phyloP scores from a whole-genome alignment of 2,888 invertebrate species.

The Spilosoma lubricipeda region DNA sequence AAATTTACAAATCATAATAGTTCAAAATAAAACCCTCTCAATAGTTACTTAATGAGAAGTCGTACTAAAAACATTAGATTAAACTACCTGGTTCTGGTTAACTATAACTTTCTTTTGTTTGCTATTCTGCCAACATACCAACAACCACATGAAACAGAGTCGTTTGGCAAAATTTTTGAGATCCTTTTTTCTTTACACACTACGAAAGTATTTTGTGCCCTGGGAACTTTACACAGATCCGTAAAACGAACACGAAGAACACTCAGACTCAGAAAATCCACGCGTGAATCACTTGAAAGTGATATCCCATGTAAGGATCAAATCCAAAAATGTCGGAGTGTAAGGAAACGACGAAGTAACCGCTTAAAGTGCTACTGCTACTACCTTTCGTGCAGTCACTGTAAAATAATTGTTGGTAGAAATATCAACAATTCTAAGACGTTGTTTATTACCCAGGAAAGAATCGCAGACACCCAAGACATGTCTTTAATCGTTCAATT shows the following conservation, averaged over 20 bases:
- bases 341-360: background rate
- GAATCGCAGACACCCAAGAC: conserved; percentile 4
- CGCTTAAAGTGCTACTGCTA: background rate
- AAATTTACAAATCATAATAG: too few relatives aligned
- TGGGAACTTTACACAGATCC: too few relatives aligned
- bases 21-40: too few relatives aligned
- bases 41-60: too few relatives aligned
- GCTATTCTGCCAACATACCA: background rate
- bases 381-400: background rate
- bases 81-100: too few relatives aligned
- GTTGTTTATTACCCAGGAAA: background rate
- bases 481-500: conserved; percentile 14
- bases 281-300: background rate
- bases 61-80: too few relatives aligned
- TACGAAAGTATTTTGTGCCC: too few relatives aligned
- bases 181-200: background rate
- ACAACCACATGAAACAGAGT: background rate
- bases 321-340: background rate
- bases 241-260: background rate
- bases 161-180: background rate
- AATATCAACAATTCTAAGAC: background rate
- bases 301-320: background rate
- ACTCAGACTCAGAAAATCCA: background rate
- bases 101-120: background rate
- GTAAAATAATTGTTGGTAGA: background rate